Conservation (phyloP, 1,140 invertebrate species). For the Arctopsyche grandis region DNA sequence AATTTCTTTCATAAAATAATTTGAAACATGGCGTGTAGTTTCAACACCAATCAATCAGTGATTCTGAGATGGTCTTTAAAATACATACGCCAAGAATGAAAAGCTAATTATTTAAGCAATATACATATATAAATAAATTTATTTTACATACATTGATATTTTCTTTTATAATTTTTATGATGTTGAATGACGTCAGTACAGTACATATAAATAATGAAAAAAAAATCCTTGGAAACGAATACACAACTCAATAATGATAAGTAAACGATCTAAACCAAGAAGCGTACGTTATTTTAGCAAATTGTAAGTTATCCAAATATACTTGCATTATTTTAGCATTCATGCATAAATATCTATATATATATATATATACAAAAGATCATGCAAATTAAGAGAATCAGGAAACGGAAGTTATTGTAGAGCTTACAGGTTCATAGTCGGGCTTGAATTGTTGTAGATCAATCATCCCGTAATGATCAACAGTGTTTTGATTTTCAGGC, state of each 20-base stretch:
- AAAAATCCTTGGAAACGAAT: neutral
- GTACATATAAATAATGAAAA: neutral
- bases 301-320: too few relatives aligned
- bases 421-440: slow-evolving; percentile 54
- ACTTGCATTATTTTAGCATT: neutral
- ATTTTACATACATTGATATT: neutral
- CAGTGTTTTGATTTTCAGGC: slow-evolving; percentile 40
- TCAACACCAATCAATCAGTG: too few relatives aligned
- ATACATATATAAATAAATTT: neutral
- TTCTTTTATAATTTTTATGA: neutral
- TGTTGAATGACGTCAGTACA: slow-evolving; percentile 1
- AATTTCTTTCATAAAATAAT: too few relatives aligned
- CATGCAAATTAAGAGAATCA: slow-evolving; percentile 34
- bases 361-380: neutral
- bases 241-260: too few relatives aligned
- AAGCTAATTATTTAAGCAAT: slow-evolving; percentile 33
- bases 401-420: slow-evolving; percentile 27
- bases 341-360: slow-evolving; percentile 16
- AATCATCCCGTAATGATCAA: slow-evolving; percentile 53
- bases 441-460: slow-evolving; percentile 51
- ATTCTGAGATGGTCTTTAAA: too few relatives aligned
- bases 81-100: slow-evolving; percentile 44
- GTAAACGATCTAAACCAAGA: too few relatives aligned
- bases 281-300: too few relatives aligned
- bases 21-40: too few relatives aligned